phyloP scores from a whole-genome alignment of 2,888 invertebrate genomes.

The Margaritifera margaritifera region DNA sequence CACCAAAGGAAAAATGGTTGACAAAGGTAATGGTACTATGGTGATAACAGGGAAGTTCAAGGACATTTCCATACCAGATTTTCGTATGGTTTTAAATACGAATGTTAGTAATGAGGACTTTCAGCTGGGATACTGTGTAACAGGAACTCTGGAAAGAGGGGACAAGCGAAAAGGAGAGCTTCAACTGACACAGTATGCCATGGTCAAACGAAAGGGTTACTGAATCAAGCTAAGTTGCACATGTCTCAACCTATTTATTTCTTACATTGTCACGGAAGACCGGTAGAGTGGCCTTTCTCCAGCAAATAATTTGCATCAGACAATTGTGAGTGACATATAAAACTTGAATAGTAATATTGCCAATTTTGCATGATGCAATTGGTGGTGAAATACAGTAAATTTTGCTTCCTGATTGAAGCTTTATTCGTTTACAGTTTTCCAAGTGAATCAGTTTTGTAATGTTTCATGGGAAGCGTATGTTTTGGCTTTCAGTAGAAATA shows the following conservation, averaged over 20 bases:
- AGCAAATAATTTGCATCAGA: not conserved
- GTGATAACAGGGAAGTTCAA: constrained; percentile 87
- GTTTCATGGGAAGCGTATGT: too few relatives aligned
- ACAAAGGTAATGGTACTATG: constrained; percentile 85
- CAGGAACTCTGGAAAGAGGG: constrained; percentile 87
- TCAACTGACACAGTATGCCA: constrained; percentile 90
- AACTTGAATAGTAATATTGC: too few relatives aligned
- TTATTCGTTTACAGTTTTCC: too few relatives aligned
- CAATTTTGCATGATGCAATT: too few relatives aligned
- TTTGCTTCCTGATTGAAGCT: too few relatives aligned
- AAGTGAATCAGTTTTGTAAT: too few relatives aligned
- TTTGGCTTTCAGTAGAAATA: too few relatives aligned
- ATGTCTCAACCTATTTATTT: not conserved
- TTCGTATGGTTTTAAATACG: constrained; percentile 82
- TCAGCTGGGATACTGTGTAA: constrained; percentile 92
- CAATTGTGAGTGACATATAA: not conserved
- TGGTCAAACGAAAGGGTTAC: constrained; percentile 85
- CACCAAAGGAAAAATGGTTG: constrained; percentile 86
- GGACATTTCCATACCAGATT: constrained; percentile 60
- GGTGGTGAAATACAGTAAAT: too few relatives aligned
- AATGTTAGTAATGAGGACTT: constrained; percentile 89
- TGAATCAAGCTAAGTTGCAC: constrained; percentile 22
- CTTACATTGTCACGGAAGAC: not conserved
- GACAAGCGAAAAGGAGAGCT: constrained; percentile 82
- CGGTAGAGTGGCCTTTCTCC: not conserved